These are phyloP conservation scores for Ibidorhyncha struthersii DNA, from an alignment of 2,113 vertebrate genomes.

Conservation along the genomic window DNA sequence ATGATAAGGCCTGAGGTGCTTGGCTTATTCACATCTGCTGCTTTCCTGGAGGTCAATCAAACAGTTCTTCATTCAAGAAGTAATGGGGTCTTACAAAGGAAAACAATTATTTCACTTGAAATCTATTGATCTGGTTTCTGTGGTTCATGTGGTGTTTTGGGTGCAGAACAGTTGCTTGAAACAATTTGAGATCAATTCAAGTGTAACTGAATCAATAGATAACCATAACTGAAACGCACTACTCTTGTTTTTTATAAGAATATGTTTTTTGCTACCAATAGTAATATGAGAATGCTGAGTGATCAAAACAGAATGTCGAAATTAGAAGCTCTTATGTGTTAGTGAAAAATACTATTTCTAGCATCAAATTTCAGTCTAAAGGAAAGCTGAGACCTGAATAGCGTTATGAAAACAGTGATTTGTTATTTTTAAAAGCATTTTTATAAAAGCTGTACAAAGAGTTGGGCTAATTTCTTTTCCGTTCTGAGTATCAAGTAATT, in stretches of 20 bases:
- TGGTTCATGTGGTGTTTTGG: slow-evolving; percentile 72
- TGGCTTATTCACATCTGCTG: slow-evolving; percentile 77
- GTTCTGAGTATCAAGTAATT: not conserved
- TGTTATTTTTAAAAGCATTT: not conserved
- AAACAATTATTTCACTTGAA: slow-evolving; percentile 78
- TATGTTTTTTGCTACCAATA: not conserved
- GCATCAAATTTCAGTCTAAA: not conserved
- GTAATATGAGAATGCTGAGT: not conserved
- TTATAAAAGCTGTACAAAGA: not conserved
- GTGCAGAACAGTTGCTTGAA: slow-evolving; percentile 68
- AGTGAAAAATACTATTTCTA: not conserved
- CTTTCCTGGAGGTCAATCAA: slow-evolving; percentile 76
- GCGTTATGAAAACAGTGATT: not conserved
- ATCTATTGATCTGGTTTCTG: slow-evolving; percentile 74
- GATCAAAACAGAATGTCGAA: not conserved
- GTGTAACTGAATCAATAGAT: slow-evolving; percentile 61
- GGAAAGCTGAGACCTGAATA: not conserved
- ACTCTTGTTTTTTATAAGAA: not conserved
- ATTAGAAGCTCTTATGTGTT: not conserved
- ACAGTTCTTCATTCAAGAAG: slow-evolving; percentile 72
- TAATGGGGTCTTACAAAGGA: slow-evolving; percentile 75
- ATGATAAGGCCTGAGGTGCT: slow-evolving; percentile 74
- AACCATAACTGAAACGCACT: slow-evolving; percentile 39
- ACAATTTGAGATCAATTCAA: slow-evolving; percentile 68
- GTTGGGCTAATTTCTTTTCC: not conserved